Percentiles rank a stretch among this genome's conserved stretches.
Evolutionary conservation across 2,888 invertebrate genomes (phyloP).

Genomic region (Poecilobothrus nobilitatus): DNA sequence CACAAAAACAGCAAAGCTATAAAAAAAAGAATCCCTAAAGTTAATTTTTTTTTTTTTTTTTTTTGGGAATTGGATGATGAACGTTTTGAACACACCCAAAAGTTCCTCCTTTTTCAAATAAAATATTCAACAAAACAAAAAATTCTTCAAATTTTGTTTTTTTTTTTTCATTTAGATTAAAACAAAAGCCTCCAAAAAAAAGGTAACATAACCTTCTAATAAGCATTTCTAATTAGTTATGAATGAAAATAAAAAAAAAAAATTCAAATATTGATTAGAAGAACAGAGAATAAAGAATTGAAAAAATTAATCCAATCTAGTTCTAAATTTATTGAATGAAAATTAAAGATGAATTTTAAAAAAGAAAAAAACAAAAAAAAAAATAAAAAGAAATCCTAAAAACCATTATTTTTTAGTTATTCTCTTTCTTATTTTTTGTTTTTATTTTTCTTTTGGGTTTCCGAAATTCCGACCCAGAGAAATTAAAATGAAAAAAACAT

Average conservation of each 20-base stretch:
- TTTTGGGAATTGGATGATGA: no score
- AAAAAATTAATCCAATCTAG: no score
- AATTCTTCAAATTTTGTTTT: no score
- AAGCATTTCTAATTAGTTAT: conserved; percentile 6
- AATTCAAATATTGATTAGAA: no score
- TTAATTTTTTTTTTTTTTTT: no score
- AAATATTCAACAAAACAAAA: not conserved
- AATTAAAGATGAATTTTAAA: not conserved
- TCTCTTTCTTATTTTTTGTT: no score
- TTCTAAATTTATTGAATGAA: not conserved
- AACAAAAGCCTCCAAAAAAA: not conserved
- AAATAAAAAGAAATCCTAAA: not conserved
- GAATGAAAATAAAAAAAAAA: not conserved
- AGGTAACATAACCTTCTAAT: not conserved
- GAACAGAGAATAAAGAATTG: not conserved
- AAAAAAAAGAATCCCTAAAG: no score
- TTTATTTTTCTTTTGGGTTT: no score
- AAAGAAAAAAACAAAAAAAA: not conserved
- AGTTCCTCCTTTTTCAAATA: not conserved
- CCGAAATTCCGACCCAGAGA: not conserved
- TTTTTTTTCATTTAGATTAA: not conserved
- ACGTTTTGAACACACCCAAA: not conserved
- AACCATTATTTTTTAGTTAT: not conserved
- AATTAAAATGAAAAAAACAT: not conserved
- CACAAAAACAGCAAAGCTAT: no score